Conservation (phyloP, 2,888 invertebrate genomes). For the Philopedon plagiatum region DNA sequence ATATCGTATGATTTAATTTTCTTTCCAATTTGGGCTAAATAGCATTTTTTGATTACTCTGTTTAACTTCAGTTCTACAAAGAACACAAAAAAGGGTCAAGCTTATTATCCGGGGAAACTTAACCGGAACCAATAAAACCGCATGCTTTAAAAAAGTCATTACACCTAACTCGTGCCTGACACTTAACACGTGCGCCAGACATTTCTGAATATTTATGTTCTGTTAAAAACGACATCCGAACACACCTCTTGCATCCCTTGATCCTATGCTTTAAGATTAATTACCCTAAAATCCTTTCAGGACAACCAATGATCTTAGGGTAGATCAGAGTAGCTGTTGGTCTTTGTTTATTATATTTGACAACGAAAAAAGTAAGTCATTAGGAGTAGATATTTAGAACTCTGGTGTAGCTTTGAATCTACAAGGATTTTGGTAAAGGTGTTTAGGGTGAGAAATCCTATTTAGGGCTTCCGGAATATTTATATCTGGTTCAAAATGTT, state of each 20-base stretch:
- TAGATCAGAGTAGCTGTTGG: background rate
- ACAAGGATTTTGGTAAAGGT: slow-evolving; percentile 21
- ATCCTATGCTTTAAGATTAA: slow-evolving; percentile 33
- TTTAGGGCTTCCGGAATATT: slow-evolving; percentile 34
- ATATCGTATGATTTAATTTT: too few species aligned
- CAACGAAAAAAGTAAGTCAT: background rate
- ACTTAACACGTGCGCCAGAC: slow-evolving; percentile 30
- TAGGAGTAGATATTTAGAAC: background rate
- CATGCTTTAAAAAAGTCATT: slow-evolving; percentile 14
- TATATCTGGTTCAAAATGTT: slow-evolving; percentile 31
- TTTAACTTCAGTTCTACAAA: background rate
- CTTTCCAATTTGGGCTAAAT: too few species aligned
- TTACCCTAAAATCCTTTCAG: slow-evolving; percentile 26
- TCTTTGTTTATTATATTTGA: slow-evolving; percentile 7
- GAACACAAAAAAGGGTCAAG: background rate
- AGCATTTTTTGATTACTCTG: too few species aligned
- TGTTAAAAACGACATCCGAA: slow-evolving; percentile 35
- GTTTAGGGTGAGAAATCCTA: slow-evolving; percentile 32
- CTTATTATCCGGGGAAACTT: background rate
- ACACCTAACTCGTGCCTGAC: slow-evolving; percentile 9
- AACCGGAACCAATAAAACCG: slow-evolving; percentile 8
- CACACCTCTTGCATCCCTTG: slow-evolving; percentile 34
- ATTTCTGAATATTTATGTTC: slow-evolving; percentile 36
- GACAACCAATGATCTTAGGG: background rate
- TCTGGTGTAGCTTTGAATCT: background rate